A percentile compares a stretch with the other conserved stretches of the same genome.
Evolutionary conservation across 1,140 invertebrate genomes (phyloP).

Genomic region (Gonioctena quinquepunctata): DNA sequence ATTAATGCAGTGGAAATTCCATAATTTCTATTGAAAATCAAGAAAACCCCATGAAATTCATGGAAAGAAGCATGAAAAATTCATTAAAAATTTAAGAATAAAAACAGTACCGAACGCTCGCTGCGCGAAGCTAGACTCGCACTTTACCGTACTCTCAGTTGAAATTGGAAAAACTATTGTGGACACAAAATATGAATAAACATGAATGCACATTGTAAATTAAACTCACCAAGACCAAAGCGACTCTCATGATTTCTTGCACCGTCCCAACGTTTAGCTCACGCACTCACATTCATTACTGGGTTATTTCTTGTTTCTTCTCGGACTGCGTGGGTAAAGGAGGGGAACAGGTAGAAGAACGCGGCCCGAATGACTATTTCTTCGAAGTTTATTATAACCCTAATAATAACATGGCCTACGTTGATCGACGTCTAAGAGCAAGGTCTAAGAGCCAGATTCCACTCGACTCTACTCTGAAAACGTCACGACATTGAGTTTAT

Average conservation of each 20-base stretch:
- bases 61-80: too few relatives aligned
- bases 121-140: too few relatives aligned
- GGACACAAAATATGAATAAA: too few relatives aligned
- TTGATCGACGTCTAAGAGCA: background rate
- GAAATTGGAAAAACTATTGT: too few relatives aligned
- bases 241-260: conserved; percentile 9
- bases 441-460: background rate
- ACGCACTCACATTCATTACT: conserved; percentile 8
- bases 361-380: background rate
- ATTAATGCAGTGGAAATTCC: too few relatives aligned
- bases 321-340: background rate
- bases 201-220: too few relatives aligned
- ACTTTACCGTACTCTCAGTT: too few relatives aligned
- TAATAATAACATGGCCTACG: background rate
- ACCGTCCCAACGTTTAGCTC: background rate
- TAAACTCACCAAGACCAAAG: background rate
- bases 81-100: too few relatives aligned
- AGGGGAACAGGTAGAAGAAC: conserved; percentile 16
- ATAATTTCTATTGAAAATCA: too few relatives aligned
- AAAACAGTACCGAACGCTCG: too few relatives aligned
- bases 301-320: background rate
- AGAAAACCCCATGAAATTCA: too few relatives aligned
- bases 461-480: background rate
- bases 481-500: background rate
- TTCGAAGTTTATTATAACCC: background rate